phyloP scores from a whole-genome alignment of 2,113 vertebrate genomes.

The Coreoperca whiteheadi region DNA sequence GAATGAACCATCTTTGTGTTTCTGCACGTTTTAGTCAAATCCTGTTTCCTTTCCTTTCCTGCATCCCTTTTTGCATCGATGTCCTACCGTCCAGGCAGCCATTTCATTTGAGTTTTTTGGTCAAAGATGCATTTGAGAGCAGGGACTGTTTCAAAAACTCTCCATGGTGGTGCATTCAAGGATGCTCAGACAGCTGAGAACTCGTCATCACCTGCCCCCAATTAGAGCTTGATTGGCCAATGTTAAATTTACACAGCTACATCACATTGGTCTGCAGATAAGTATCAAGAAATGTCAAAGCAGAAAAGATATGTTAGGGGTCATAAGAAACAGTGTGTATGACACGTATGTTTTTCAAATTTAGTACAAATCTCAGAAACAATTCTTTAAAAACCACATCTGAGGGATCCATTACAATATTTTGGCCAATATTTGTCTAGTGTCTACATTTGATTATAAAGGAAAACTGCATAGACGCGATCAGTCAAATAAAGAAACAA shows the following conservation, averaged over 20 bases:
- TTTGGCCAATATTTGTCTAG: not conserved
- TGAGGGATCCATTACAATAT: not conserved
- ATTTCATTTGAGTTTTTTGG: not conserved
- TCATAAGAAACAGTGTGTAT: not conserved
- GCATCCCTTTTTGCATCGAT: not conserved
- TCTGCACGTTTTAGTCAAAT: constrained; percentile 1
- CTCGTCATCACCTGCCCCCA: not conserved
- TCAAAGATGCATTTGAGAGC: constrained; percentile 10
- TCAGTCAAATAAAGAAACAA: constrained; percentile 12
- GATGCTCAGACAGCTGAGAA: not conserved
- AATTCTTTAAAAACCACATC: no score
- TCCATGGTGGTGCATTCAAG: not conserved
- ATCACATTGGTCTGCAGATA: not conserved
- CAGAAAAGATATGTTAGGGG: not conserved
- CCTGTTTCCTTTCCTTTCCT: not conserved
- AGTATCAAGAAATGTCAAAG: not conserved
- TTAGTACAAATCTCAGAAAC: no score
- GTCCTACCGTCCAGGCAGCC: no score
- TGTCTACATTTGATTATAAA: not conserved
- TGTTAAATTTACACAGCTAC: not conserved
- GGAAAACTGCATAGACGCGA: constrained; percentile 63
- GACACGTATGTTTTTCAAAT: not conserved
- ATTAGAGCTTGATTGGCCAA: not conserved
- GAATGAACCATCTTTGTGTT: constrained; percentile 5
- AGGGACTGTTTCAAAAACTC: not conserved